These are phyloP conservation scores for Zaprionus ghesquierei DNA, from an alignment of 1,140 invertebrate species.

Conservation along the genomic window DNA sequence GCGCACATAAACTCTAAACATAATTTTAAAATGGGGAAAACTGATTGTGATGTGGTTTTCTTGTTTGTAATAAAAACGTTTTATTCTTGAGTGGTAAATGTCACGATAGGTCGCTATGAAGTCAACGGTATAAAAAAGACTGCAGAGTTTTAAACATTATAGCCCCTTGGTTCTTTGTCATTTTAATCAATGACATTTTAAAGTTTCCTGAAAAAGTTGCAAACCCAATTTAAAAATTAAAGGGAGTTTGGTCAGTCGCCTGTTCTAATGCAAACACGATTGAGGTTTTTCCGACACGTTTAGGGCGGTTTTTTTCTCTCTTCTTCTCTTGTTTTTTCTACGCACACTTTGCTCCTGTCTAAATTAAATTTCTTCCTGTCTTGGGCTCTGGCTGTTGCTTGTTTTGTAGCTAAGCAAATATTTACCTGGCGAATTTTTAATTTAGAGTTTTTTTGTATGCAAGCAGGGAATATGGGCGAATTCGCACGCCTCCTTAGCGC, in stretches of 20 bases:
- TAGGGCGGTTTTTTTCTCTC: background rate
- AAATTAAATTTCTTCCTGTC: conserved; percentile 21
- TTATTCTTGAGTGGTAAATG: background rate
- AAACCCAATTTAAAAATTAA: background rate
- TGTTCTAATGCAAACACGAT: conserved; percentile 2
- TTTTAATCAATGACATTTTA: background rate
- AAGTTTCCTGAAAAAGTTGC: background rate
- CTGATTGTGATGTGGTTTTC: background rate
- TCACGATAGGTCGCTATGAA: background rate
- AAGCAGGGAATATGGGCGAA: conserved; percentile 47
- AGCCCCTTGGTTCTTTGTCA: background rate
- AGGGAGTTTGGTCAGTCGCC: background rate
- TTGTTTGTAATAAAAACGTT: background rate
- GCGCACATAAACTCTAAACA: background rate
- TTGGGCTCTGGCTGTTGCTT: background rate
- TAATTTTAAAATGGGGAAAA: background rate
- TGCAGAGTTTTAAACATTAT: background rate
- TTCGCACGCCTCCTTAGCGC: conserved; percentile 20
- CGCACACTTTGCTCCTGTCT: background rate
- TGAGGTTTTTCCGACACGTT: conserved; percentile 3
- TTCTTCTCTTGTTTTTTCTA: background rate
- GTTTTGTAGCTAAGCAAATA: conserved; percentile 50
- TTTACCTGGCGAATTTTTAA: conserved; percentile 63
- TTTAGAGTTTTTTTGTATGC: conserved; percentile 52
- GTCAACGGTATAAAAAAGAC: background rate